A percentile compares a stretch with the other conserved stretches of the same genome.
phyloP scores from a whole-genome alignment of 1,140 invertebrate species.

The Popillia japonica region DNA sequence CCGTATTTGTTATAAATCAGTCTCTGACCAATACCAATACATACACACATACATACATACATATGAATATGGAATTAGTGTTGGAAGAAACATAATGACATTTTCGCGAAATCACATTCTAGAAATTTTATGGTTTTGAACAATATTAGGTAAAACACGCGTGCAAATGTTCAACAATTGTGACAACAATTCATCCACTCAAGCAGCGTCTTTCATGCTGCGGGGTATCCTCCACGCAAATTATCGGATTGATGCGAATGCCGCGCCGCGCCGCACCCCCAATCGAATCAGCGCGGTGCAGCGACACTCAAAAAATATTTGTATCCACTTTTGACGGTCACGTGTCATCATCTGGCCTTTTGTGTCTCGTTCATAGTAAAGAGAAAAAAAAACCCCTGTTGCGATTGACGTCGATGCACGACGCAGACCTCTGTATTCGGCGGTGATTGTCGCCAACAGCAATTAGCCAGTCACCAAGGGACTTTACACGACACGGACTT shows the following conservation, averaged over 20 bases:
- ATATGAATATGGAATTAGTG: too few species aligned
- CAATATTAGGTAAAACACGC: neutral
- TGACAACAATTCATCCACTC: constrained; percentile 9
- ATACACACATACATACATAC: too few species aligned
- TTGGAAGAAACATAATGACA: too few species aligned
- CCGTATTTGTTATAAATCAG: neutral
- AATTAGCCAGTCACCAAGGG: constrained; percentile 28
- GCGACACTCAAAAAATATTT: constrained; percentile 8
- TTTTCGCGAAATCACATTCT: too few species aligned
- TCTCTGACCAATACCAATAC: too few species aligned
- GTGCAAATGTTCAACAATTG: neutral
- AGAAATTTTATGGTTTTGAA: too few species aligned
- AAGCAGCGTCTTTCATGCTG: neutral
- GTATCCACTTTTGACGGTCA: constrained; percentile 28
- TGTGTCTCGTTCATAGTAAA: constrained; percentile 24
- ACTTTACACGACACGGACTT: constrained; percentile 21
- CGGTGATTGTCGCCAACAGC: constrained; percentile 34
- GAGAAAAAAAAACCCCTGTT: constrained; percentile 12
- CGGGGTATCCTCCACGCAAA: neutral
- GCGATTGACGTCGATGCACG: too few species aligned
- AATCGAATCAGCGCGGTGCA: neutral
- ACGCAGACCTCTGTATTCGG: constrained; percentile 17
- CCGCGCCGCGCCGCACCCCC: neutral
- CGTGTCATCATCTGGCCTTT: constrained; percentile 22
- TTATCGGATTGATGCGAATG: constrained; percentile 6